These are phyloP conservation scores for Vulpes lagopus DNA, from an alignment of 2,113 vertebrate genomes.

Conservation along the genomic window DNA sequence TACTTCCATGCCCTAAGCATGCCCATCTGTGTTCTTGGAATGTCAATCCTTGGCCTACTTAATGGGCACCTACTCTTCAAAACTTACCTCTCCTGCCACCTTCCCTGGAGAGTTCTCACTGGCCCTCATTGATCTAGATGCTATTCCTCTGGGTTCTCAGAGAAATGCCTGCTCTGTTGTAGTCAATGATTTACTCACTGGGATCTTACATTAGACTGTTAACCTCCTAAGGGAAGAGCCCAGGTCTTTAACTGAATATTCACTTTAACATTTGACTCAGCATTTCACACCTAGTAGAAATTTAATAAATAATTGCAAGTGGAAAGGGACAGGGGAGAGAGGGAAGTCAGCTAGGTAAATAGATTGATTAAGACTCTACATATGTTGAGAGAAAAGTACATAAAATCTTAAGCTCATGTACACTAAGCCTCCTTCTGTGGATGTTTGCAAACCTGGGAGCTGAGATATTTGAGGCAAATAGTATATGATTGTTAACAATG, in stretches of 20 bases:
- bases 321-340: neutral
- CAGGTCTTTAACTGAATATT: neutral
- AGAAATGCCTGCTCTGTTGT: neutral
- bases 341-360: neutral
- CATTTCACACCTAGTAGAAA: slow-evolving; percentile 54
- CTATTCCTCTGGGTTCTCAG: neutral
- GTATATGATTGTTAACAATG: neutral
- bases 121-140: neutral
- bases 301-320: slow-evolving; percentile 14
- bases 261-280: neutral
- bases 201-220: neutral
- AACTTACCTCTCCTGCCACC: neutral
- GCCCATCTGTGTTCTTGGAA: neutral
- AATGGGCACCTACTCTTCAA: neutral
- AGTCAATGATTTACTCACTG: neutral
- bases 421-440: neutral
- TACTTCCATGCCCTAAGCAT: neutral
- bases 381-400: neutral
- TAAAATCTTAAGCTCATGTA: neutral
- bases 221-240: neutral
- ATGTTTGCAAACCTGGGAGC: neutral
- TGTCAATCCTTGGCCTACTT: neutral
- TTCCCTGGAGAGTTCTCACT: neutral
- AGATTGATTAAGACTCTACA: neutral
- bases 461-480: neutral